phyloP scores from a whole-genome alignment of 2,113 vertebrate genomes.

The Odocoileus virginianus region DNA sequence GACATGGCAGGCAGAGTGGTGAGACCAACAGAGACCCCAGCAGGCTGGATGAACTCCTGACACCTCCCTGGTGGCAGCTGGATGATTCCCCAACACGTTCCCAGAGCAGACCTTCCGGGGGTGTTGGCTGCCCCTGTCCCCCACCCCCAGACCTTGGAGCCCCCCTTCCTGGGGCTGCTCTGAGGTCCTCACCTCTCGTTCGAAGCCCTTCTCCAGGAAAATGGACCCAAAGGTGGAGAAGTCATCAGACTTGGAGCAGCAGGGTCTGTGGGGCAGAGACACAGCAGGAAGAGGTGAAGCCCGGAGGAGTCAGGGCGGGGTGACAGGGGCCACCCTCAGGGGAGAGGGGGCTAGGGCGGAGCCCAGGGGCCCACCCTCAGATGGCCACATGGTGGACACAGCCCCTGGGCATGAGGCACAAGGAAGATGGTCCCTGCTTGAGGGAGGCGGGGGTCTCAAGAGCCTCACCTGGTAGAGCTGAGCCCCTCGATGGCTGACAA shows the following conservation, averaged over 20 bases:
- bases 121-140: not conserved
- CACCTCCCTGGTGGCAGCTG: not conserved
- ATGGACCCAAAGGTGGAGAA: conserved; percentile 87
- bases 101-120: not conserved
- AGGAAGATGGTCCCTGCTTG: not conserved
- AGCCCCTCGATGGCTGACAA: conserved; percentile 95
- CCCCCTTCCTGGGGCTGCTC: not conserved
- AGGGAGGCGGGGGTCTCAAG: not conserved
- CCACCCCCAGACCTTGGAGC: not conserved
- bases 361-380: not conserved
- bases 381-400: fast-evolving
- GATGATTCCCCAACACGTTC: not conserved
- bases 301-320: not conserved
- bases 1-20: too few species aligned
- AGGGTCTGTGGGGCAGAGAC: conserved; percentile 81
- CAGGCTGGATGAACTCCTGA: fast-evolving
- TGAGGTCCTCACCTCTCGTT: conserved; percentile 88
- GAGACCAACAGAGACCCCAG: not conserved
- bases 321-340: not conserved
- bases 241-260: conserved; percentile 90
- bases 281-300: not conserved
- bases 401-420: not conserved
- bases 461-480: conserved; percentile 89
- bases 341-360: fast-evolving
- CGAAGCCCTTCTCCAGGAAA: conserved; percentile 92